Conservation (phyloP, 2,113 vertebrate species). For the Donacobius atricapilla region DNA sequence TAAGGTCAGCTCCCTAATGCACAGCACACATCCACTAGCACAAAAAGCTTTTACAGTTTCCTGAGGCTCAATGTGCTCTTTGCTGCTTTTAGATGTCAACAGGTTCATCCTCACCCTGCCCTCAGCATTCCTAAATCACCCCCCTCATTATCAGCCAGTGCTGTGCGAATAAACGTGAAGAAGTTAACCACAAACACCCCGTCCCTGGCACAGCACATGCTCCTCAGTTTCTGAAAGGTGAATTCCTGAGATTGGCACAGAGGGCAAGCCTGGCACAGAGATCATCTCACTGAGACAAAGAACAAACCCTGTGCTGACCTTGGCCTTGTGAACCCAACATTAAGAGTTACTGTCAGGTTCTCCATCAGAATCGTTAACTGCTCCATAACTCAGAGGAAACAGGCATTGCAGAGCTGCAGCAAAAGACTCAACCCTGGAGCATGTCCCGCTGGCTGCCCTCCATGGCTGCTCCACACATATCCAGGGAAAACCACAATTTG, state of each 20-base stretch:
- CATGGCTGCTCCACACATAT: background rate
- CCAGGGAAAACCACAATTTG: background rate
- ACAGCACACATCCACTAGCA: background rate
- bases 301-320: background rate
- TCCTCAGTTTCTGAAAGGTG: background rate
- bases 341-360: background rate
- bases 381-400: background rate
- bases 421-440: rapidly evolving
- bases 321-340: background rate
- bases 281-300: rapidly evolving
- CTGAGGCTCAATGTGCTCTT: background rate
- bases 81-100: slow-evolving; percentile 30
- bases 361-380: background rate
- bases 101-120: background rate
- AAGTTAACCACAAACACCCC: background rate
- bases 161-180: background rate
- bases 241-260: background rate
- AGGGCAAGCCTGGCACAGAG: rapidly evolving
- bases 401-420: background rate
- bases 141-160: background rate
- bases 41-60: slow-evolving; percentile 2
- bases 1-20: slow-evolving; percentile 23
- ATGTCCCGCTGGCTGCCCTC: background rate
- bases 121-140: background rate
- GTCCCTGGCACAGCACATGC: background rate